phyloP scores from a whole-genome alignment of 92 coral and sea anemone genomes.

The Muricea muricata region DNA sequence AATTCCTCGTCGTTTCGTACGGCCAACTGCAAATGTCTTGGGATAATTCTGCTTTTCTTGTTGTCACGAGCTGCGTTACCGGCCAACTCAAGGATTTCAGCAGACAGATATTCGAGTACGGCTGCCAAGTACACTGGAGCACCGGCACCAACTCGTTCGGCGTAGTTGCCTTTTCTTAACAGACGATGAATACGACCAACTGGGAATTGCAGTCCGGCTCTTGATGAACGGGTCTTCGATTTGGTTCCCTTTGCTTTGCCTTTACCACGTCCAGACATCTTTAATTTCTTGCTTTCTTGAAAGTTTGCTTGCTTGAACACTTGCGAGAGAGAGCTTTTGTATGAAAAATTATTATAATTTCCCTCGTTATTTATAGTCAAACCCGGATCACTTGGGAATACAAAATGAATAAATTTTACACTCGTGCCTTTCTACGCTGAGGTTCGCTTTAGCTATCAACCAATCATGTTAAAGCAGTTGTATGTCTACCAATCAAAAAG shows the following conservation, averaged over 20 bases:
- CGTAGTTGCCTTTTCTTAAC: constrained; percentile 78
- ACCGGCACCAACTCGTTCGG: too few relatives aligned
- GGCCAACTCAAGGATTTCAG: constrained; percentile 84
- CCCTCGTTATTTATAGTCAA: neutral
- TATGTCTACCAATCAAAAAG: neutral
- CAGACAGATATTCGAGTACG: too few relatives aligned
- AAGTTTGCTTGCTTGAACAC: neutral
- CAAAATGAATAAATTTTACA: neutral
- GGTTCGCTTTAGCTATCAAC: constrained; percentile 16
- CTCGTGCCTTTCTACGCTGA: constrained; percentile 14
- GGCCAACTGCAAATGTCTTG: constrained; percentile 81
- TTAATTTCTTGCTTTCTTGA: neutral
- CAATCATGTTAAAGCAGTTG: neutral
- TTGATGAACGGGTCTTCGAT: constrained; percentile 76
- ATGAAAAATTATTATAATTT: neutral
- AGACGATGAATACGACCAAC: too few relatives aligned
- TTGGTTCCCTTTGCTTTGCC: constrained; percentile 81
- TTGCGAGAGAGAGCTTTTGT: neutral
- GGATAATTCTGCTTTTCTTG: constrained; percentile 78
- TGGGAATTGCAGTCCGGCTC: constrained; percentile 85
- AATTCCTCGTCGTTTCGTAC: constrained; percentile 82
- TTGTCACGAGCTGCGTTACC: too few relatives aligned
- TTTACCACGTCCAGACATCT: constrained; percentile 87
- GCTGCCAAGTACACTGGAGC: too few relatives aligned
- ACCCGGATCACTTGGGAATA: constrained; percentile 10